phyloP scores from a whole-genome alignment of 2,888 invertebrate genomes.

The Cyrtodaria siliqua region DNA sequence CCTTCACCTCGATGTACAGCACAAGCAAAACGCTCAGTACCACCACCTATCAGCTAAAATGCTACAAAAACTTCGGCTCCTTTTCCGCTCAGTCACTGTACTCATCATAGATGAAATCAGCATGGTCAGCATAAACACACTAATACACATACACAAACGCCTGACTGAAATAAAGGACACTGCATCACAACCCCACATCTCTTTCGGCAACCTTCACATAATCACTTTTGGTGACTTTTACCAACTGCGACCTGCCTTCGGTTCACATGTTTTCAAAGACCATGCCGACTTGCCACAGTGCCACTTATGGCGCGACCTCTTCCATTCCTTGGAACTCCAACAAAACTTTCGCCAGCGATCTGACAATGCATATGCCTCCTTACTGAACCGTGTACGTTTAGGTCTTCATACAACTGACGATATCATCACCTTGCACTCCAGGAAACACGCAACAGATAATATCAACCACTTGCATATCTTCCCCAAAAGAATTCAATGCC shows the following conservation, averaged over 20 bases:
- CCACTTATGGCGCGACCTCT: neutral
- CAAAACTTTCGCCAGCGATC: too few species aligned
- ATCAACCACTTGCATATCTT: neutral
- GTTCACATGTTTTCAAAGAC: neutral
- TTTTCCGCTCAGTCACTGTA: constrained; percentile 5
- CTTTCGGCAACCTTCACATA: neutral
- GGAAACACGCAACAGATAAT: neutral
- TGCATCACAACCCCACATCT: neutral
- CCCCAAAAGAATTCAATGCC: neutral
- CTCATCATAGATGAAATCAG: constrained; percentile 18
- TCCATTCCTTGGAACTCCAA: neutral
- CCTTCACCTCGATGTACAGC: too few species aligned
- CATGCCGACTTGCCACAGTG: neutral
- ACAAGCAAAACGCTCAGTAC: constrained; percentile 11
- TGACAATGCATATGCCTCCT: too few species aligned
- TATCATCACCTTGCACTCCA: neutral
- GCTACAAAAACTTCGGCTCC: neutral
- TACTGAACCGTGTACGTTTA: too few species aligned
- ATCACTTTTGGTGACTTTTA: neutral
- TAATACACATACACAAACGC: constrained; percentile 1
- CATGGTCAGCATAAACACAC: constrained; percentile 8
- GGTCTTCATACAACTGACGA: too few species aligned
- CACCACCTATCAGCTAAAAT: neutral
- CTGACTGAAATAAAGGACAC: constrained; percentile 42
- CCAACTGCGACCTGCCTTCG: neutral